phyloP scores from a whole-genome alignment of 2,888 invertebrate species.

The Caenorhabditis zanzibari region DNA sequence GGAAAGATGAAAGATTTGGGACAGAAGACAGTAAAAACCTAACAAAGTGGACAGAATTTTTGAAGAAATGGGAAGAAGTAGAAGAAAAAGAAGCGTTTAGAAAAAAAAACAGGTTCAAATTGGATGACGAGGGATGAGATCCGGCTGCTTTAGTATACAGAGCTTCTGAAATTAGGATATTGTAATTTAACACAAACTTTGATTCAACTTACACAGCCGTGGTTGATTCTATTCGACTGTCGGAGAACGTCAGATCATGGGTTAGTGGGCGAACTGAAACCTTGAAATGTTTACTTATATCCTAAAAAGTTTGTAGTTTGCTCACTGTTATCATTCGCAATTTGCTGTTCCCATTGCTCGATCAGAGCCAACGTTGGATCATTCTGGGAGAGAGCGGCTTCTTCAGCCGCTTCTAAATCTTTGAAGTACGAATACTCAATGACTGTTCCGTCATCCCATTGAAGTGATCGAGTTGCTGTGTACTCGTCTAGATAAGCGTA shows the following conservation, averaged over 20 bases:
- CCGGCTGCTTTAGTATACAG: constrained; percentile 56
- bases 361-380: constrained; percentile 58
- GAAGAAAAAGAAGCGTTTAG: background rate
- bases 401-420: constrained; percentile 52
- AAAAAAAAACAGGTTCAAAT: constrained; percentile 3
- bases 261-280: constrained; percentile 50
- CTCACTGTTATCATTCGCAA: constrained; percentile 58
- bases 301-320: background rate
- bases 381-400: constrained; percentile 31
- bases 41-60: constrained; percentile 14
- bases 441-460: constrained; percentile 65
- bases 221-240: constrained; percentile 46
- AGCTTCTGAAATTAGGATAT: constrained; percentile 51
- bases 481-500: constrained; percentile 64
- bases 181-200: background rate
- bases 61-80: background rate
- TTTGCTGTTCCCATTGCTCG: constrained; percentile 63
- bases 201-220: constrained; percentile 44
- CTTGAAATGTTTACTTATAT: background rate
- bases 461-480: constrained; percentile 48
- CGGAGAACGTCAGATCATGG: constrained; percentile 50
- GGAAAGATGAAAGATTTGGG: constrained; percentile 20
- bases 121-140: constrained; percentile 37
- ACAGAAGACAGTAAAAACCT: constrained; percentile 18
- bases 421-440: constrained; percentile 66